Evolutionary conservation across 2,888 invertebrate genomes (phyloP), one percentile per base, ranked within the genome.

Genomic region (Caenorhabditis sinica): DNA sequence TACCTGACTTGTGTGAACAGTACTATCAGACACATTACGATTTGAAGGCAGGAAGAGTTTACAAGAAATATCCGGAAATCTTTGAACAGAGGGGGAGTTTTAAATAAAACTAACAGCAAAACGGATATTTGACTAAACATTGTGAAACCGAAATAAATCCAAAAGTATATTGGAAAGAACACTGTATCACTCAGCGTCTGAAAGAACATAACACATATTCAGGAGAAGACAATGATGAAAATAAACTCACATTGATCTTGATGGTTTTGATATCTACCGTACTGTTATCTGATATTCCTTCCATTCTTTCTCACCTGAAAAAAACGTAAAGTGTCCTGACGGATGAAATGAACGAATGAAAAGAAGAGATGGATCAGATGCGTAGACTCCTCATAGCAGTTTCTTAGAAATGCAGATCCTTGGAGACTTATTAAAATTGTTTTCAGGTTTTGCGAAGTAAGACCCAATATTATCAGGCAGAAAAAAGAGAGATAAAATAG

Each of bases 1-100:
- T 28, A 77, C 77, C 77, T 77, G 77, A 77, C 69, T 77, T 77
- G 77, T 20, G 69, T 63, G 43, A 77, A 77, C 4, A 51, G n/a
- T 15, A 77, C 36, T 1, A 71, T 28, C n/a, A 51, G 20, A 23
- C 69, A 77, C 77, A 77, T 77, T 0, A 40, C 0, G 8, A 77
- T 30, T 28, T 77, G 77, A 9, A 77, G 63, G 6, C 53, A 28
- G 1, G 77, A 77, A 71, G 77, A 77, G 15, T 77, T 69, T 28
- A 74, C 43, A 3, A 81, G 58, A 53, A 73, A 68, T 28, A 81
- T 4, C 17, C 61, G 68, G 25, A 81, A 73, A 53, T 81, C 68
- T 61, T 66, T 56, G 61, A 81, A 74, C 0, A 68, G 15, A 4
- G 45, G 17, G 2, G 77, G 77, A 8, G 77, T 77, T 43, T 77